phyloP scores from a whole-genome alignment of 2,888 invertebrate genomes.

The Drosophila atripex region DNA sequence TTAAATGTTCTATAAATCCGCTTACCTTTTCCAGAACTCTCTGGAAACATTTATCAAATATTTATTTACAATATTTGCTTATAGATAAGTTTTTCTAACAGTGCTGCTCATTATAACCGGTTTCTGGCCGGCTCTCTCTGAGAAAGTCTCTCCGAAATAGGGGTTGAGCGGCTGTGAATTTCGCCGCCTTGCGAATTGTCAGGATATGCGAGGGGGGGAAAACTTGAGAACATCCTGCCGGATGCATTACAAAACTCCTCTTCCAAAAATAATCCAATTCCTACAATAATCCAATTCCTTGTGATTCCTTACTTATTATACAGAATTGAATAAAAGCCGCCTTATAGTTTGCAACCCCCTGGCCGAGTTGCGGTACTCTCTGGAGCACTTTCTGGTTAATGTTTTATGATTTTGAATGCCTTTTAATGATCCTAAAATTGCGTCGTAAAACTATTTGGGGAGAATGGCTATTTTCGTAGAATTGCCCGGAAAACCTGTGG shows the following conservation, averaged over 20 bases:
- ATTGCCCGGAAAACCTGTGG: slow-evolving; percentile 2
- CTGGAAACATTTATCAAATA: neutral
- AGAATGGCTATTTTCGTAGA: slow-evolving; percentile 12
- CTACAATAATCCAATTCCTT: slow-evolving; percentile 4
- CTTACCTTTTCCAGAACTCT: no score
- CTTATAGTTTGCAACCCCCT: slow-evolving; percentile 35
- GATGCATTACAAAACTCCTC: slow-evolving; percentile 34
- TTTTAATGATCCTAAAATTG: slow-evolving; percentile 50
- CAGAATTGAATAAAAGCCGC: slow-evolving; percentile 31
- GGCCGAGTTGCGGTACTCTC: neutral
- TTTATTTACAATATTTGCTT: neutral
- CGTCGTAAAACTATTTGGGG: slow-evolving; percentile 50
- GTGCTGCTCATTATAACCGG: neutral
- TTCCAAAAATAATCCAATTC: neutral
- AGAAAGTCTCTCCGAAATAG: slow-evolving; percentile 36
- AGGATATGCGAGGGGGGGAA: slow-evolving; percentile 30
- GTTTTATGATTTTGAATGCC: slow-evolving; percentile 47
- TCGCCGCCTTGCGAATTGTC: slow-evolving; percentile 25
- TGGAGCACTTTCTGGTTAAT: slow-evolving; percentile 49
- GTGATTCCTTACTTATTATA: slow-evolving; percentile 10
- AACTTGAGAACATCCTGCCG: slow-evolving; percentile 37
- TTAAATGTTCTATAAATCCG: no score
- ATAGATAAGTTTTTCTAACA: neutral
- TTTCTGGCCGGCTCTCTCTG: slow-evolving; percentile 9
- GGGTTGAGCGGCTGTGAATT: slow-evolving; percentile 29